A percentile compares a stretch with the other conserved stretches of the same genome.
phyloP scores from a whole-genome alignment of 2,797 vertebrate genomes.

The Smutsia temminckii region DNA sequence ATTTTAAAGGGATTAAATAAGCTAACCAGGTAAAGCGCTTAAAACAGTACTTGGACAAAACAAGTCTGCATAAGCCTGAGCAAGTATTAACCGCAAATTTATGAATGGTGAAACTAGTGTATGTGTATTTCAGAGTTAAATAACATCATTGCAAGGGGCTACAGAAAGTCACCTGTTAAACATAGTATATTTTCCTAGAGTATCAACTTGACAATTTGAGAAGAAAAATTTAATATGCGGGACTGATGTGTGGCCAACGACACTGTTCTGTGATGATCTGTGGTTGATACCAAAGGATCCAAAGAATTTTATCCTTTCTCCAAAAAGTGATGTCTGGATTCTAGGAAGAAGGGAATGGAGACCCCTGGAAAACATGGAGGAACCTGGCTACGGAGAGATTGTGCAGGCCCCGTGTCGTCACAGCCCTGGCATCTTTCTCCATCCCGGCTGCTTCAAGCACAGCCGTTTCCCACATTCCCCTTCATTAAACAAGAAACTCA shows the following conservation, averaged over 20 bases:
- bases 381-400: neutral
- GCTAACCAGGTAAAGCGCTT: neutral
- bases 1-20: neutral
- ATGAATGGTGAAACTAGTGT: neutral
- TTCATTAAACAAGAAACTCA: constrained; percentile 85
- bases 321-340: neutral
- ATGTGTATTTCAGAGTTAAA: neutral
- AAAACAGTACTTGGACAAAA: neutral
- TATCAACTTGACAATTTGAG: neutral
- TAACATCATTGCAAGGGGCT: neutral
- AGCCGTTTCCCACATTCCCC: constrained; percentile 76
- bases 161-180: neutral
- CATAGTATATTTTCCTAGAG: neutral
- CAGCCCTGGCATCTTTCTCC: constrained; percentile 45
- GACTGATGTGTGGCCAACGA: accelerated
- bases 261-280: neutral
- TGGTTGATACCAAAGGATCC: neutral
- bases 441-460: constrained; percentile 26
- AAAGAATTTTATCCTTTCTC: neutral
- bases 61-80: neutral
- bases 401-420: neutral
- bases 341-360: neutral
- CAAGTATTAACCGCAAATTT: neutral
- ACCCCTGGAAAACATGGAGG: accelerated
- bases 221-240: neutral